Evolutionary conservation across 2,888 invertebrate species (phyloP).

Genomic region (Epinotia nisella): DNA sequence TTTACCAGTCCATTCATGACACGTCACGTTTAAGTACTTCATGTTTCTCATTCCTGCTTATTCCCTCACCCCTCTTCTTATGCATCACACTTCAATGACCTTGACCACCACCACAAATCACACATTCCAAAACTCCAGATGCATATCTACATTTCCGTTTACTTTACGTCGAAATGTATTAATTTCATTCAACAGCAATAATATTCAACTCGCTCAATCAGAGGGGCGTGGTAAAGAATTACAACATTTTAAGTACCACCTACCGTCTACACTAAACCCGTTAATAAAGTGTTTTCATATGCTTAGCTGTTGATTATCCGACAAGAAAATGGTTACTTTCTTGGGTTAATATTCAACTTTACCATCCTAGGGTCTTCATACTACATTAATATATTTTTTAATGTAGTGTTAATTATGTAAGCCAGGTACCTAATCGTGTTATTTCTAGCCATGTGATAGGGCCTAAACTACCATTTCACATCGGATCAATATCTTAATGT

Average conservation of each 20-base stretch:
- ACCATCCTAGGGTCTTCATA: no score
- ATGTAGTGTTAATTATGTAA: neutral
- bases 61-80: neutral
- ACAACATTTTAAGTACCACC: neutral
- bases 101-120: no score
- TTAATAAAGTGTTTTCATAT: slow-evolving; percentile 8
- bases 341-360: neutral
- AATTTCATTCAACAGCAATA: neutral
- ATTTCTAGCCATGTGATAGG: neutral
- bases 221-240: slow-evolving; percentile 1
- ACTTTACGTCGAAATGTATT: no score
- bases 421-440: neutral
- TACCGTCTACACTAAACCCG: slow-evolving; percentile 5
- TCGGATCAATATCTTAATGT: slow-evolving; percentile 12
- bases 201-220: neutral
- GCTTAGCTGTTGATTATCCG: neutral
- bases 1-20: neutral
- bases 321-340: neutral
- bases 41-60: neutral
- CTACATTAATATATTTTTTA: neutral
- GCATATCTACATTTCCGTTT: no score
- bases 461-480: neutral
- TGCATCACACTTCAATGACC: no score
- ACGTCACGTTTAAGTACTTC: neutral
- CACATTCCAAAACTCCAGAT: no score